Evolutionary conservation across 2,113 vertebrate species (phyloP).

Genomic region (Scytalopus superciliaris): DNA sequence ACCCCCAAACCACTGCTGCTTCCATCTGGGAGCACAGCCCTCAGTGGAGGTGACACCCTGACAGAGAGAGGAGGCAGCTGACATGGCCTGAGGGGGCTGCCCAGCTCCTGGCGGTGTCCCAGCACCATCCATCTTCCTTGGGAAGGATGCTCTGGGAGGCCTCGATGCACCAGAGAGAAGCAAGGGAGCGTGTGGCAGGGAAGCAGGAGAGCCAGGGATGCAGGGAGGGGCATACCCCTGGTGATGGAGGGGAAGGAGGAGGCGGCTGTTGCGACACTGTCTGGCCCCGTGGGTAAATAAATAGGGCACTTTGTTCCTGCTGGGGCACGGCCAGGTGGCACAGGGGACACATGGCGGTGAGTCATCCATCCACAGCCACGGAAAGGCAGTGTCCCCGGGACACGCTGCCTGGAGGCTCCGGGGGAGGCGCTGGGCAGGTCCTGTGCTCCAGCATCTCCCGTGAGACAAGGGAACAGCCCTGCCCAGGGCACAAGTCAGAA

Average conservation of each 20-base stretch:
- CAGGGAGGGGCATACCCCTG: neutral
- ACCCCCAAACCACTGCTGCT: accelerated
- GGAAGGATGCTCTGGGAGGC: neutral
- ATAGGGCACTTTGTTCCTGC: neutral
- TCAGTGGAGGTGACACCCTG: neutral
- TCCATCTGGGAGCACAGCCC: neutral
- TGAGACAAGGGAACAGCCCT: neutral
- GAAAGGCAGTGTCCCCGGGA: neutral
- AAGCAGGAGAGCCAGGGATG: accelerated
- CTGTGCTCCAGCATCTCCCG: accelerated
- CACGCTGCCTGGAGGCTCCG: neutral
- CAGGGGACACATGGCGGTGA: neutral
- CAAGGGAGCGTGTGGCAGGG: accelerated
- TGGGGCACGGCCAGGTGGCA: neutral
- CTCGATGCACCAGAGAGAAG: neutral
- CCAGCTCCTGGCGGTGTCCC: neutral
- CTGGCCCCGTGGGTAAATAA: neutral
- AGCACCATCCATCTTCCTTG: neutral
- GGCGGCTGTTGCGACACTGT: neutral
- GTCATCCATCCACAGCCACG: accelerated
- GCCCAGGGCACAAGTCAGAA: neutral
- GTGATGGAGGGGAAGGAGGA: neutral
- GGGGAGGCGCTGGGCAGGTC: neutral
- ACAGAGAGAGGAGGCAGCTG: neutral
- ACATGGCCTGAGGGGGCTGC: accelerated